Base-by-base conservation (phyloP, 2,888 invertebrate genomes). In the Temnothorax unifasciatus region DNA sequence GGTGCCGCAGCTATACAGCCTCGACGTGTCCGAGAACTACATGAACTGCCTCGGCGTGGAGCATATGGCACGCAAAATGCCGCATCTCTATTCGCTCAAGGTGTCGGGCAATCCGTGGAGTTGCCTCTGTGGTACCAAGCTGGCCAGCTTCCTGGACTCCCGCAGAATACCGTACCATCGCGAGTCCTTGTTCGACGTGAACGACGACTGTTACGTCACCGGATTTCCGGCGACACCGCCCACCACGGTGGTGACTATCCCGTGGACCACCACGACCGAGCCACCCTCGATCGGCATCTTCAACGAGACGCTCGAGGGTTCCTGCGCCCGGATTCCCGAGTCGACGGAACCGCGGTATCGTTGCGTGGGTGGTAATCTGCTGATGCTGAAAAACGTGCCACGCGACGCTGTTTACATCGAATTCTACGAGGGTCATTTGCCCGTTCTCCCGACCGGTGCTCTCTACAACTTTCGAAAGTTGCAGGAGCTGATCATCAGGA, bases 21-120 rank as follows among this genome's bases (percentile, higher is more conserved):
- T 93, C 13, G 91, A 92, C 50, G 71, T 93, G 0, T 90, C 91
- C 0, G 90, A 92, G 0, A 93, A 93, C 63, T 52, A 57, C 15
- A 87, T 93, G 86, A 93, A 93, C 69, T 93, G 93, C 79, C 88
- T 93, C 41, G 89, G 92, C 3, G 86, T 92, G 29, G 93, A 92
- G 6, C 84, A 92, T 50, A 87, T 92, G 79, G 87, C 84, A 2
- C 57, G 68, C 0, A 73, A 64, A 2, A 76, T 92, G n/a, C 83
- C 41, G 5, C 75, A 91, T 64, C 75, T 93, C 6, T 44, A 75
- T 4, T 75, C 83, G 1, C 50, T 93, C 6, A 85, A 88, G 15
- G 84, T 93, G 3, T 54, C 87, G 2, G 86, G 76, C 2, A 93
- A 93, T 82, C 93, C 93, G 2, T 93, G 93, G 93, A 92, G 89